These are phyloP conservation scores for Hemiprocne comata DNA, from an alignment of 2,113 vertebrate genomes.

Conservation along the genomic window DNA sequence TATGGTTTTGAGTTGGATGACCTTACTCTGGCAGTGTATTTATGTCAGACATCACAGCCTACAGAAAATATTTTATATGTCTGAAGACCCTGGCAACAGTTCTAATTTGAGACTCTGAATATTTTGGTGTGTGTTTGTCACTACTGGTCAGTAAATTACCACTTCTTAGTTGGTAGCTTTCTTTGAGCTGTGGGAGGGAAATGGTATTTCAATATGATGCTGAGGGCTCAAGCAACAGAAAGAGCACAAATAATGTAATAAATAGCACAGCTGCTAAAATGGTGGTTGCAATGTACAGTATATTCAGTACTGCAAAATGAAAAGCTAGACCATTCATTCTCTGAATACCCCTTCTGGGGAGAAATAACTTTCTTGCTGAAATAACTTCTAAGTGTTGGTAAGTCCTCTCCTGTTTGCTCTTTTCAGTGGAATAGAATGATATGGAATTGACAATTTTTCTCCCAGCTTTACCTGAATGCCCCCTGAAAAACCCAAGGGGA, in stretches of 20 bases:
- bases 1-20: constrained; percentile 61
- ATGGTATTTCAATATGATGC: background rate
- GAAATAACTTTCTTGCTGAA: background rate
- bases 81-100: constrained; percentile 43
- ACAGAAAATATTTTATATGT: constrained; percentile 62
- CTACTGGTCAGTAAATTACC: background rate
- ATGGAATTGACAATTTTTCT: background rate
- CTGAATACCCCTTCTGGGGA: background rate
- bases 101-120: background rate
- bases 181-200: background rate
- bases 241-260: background rate
- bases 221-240: background rate
- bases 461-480: background rate
- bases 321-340: background rate
- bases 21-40: constrained; percentile 41
- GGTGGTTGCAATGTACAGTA: background rate
- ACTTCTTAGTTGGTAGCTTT: background rate
- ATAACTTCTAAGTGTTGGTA: background rate
- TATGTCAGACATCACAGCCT: constrained; percentile 51
- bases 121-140: background rate
- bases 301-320: background rate
- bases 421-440: background rate
- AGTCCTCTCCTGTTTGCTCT: background rate
- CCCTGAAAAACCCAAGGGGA: background rate
- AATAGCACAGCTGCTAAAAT: background rate